A percentile compares a stretch with the other conserved stretches of the same genome.
These are phyloP conservation scores for Hypotaenidia okinawae DNA, from an alignment of 2,797 vertebrate genomes.

Conservation along the genomic window DNA sequence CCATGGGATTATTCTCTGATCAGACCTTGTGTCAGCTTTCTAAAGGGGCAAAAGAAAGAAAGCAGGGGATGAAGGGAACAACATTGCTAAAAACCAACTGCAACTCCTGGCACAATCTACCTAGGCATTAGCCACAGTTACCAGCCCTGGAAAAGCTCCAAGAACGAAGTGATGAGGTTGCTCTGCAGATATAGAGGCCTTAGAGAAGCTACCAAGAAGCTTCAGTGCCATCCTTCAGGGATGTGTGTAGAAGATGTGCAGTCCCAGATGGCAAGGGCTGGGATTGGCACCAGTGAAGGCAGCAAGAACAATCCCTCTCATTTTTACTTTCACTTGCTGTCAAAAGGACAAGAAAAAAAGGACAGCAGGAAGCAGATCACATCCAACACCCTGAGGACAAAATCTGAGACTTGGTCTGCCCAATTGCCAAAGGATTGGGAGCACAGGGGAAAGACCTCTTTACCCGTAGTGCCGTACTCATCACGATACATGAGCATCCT, in stretches of 20 bases:
- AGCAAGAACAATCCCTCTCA: neutral
- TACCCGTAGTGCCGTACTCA: neutral
- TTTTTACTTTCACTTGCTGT: neutral
- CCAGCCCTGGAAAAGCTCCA: neutral
- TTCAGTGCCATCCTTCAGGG: neutral
- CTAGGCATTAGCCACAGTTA: neutral
- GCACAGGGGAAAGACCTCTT: neutral
- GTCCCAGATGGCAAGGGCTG: neutral
- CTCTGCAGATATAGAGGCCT: neutral
- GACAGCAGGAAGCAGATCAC: neutral
- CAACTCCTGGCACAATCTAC: neutral
- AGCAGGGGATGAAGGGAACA: neutral
- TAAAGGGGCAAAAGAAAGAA: neutral
- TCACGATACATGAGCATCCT: fast-evolving
- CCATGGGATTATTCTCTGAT: neutral
- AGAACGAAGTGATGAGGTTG: neutral
- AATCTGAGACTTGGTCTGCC: neutral
- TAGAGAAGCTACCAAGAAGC: neutral
- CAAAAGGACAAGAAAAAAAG: neutral
- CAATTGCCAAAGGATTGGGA: neutral
- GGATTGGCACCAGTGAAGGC: neutral
- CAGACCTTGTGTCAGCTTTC: neutral
- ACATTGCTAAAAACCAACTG: neutral
- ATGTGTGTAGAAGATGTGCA: neutral
- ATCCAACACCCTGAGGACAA: neutral